A percentile compares a stretch with the other conserved stretches of the same genome.
Conservation (phyloP, 1,140 invertebrate species). For the Leptopilina clavipes region DNA sequence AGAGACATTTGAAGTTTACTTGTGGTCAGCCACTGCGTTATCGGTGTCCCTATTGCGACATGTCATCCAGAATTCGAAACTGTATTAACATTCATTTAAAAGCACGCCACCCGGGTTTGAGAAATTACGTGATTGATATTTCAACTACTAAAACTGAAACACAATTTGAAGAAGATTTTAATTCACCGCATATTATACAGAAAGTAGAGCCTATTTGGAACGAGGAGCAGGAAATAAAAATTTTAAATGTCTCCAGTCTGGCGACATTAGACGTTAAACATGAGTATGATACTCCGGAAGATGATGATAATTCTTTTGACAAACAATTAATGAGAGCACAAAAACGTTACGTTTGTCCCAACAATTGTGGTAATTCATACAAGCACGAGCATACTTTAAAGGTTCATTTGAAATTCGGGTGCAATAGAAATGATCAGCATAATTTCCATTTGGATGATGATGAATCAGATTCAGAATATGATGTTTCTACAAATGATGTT, state of each 20-base stretch:
- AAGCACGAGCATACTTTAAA: conserved; percentile 7
- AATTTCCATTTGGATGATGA: conserved; percentile 6
- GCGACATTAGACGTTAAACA: background rate
- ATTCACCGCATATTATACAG: background rate
- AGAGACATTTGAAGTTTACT: conserved; percentile 65
- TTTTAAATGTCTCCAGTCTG: conserved; percentile 1
- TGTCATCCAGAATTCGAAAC: conserved; percentile 60
- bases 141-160: conserved; percentile 25
- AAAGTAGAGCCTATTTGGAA: background rate
- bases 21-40: conserved; percentile 76
- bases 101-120: conserved; percentile 49
- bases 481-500: background rate
- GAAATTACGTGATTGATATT: conserved; percentile 47
- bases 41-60: conserved; percentile 72
- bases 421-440: background rate
- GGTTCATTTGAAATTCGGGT: background rate
- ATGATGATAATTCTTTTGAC: background rate
- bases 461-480: conserved; percentile 5
- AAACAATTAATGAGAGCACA: background rate
- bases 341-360: background rate
- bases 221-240: conserved; percentile 2
- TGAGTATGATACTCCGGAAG: background rate
- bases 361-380: conserved; percentile 8
- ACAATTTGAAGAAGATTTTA: background rate
- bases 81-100: conserved; percentile 53